A percentile compares a stretch with the other conserved stretches of the same genome.
These are phyloP conservation scores for Orientallactaga sibirica DNA, from an alignment of 2,797 vertebrate genomes.

Conservation along the genomic window DNA sequence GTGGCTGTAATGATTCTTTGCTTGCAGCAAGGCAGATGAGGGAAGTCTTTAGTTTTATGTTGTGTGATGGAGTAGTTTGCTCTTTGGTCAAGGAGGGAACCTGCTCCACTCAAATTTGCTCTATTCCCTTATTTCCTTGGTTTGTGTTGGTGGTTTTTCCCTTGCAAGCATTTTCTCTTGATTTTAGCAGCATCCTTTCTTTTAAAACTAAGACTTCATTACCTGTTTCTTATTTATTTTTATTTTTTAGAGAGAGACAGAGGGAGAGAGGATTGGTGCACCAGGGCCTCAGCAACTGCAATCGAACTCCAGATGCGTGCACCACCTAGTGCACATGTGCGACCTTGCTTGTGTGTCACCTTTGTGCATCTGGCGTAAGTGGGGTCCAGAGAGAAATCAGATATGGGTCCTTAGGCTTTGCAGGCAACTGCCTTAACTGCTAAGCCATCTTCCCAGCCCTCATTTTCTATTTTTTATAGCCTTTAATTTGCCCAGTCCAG, in stretches of 20 bases:
- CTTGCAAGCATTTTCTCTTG: neutral
- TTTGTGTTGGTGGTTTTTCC: neutral
- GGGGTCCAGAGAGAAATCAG: no score
- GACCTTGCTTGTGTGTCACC: no score
- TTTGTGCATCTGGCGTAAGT: no score
- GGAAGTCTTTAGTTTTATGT: neutral
- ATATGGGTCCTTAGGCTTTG: no score
- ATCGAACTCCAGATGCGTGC: no score
- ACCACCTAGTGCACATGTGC: no score
- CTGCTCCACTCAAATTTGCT: neutral
- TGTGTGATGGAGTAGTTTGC: neutral
- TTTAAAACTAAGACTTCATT: slow-evolving; percentile 68
- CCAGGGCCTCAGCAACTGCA: no score
- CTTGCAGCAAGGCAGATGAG: neutral
- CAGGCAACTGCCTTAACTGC: no score
- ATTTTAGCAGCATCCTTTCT: slow-evolving; percentile 52
- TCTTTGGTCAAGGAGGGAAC: neutral
- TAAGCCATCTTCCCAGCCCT: no score
- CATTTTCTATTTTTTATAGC: slow-evolving; percentile 11
- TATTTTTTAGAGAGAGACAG: neutral
- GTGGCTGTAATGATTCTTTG: neutral
- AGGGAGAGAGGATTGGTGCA: no score
- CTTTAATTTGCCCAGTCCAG: slow-evolving; percentile 65
- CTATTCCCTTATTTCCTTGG: neutral
- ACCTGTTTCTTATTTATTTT: neutral